Base-by-base conservation (phyloP, 2,113 vertebrate genomes). In the Acrocephalus arundinaceus region DNA sequence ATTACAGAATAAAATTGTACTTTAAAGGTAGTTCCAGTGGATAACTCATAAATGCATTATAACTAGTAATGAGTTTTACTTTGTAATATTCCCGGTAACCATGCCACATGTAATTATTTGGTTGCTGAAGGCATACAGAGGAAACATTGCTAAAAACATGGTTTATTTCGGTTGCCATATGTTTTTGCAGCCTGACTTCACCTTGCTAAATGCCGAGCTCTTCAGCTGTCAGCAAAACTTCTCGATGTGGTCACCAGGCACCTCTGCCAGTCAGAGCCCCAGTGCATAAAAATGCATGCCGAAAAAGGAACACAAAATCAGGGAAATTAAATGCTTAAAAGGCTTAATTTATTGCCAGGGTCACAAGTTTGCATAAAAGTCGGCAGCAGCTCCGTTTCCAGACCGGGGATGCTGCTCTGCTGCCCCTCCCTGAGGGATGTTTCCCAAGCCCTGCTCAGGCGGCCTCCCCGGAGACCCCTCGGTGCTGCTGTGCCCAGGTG, bases 261-360 rank as follows among this genome's bases (percentile, higher is more conserved):
- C 63, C 61, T 16, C n/a, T 33, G 43, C 55, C 46, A 65, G 27
- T 8, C 35, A 75, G 45, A 52, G 48, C 30, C 68, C 33, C 48
- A 2, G 13, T 2, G 6, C 6, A 0, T 24, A 35, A 33, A 31
- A 12, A 9, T 28, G 75, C 6, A 0, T 8, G 52, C 8, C 30
- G 58, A 37, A 57, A 55, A 51, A 75, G 33, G 30, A 62, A 13
- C 22, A 66, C 37, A 73, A 30, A 24, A 48, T 7, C 22, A 3
- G 25, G 12, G 11, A 41, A 49, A 89, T 28, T 4, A 35, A 58
- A 55, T 1, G 6, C 13, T 72, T 37, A 23, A 31, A 68, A 66
- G 3, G 3, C 43, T 10, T 10, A 45, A 12, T 14, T 20, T 28
- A 67, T 12, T 48, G 19, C 58, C 33, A 31, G 70, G 61, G 28